Evolutionary conservation across 1,140 invertebrate genomes (phyloP).

Genomic region (Planococcus citri): DNA sequence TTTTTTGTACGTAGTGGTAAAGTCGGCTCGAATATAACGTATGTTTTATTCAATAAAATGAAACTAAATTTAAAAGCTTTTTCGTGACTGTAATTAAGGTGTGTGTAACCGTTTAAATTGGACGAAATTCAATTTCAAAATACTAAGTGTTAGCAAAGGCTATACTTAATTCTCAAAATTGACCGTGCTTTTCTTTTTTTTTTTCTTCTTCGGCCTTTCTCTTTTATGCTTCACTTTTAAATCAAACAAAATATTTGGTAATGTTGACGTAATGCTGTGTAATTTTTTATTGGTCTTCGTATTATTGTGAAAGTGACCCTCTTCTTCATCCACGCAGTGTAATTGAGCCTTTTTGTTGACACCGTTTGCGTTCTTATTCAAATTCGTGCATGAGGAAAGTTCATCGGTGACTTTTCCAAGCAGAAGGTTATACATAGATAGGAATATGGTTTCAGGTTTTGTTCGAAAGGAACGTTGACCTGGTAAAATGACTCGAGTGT

Average conservation of each 20-base stretch:
- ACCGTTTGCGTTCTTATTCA: no score
- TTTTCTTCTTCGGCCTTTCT: neutral
- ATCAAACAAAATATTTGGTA: constrained; percentile 4
- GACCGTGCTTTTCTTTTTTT: neutral
- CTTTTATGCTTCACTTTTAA: neutral
- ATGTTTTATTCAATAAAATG: constrained; percentile 4
- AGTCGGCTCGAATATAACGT: neutral
- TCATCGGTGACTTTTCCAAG: no score
- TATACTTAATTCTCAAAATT: neutral
- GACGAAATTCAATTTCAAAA: neutral
- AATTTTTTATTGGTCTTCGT: constrained; percentile 3
- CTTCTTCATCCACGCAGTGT: no score
- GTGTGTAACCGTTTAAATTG: neutral
- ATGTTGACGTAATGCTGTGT: neutral
- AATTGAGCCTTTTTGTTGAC: no score
- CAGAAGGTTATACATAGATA: no score
- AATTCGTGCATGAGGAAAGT: no score
- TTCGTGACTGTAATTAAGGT: neutral
- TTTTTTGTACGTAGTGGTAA: no score
- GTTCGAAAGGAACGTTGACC: no score
- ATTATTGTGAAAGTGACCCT: no score
- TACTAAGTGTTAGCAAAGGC: neutral
- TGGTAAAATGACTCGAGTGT: no score
- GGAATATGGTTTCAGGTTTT: no score
- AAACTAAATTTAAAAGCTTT: neutral